Conservation (phyloP, 1,140 invertebrate genomes). For the Scaptodrosophila lebanonensis region DNA sequence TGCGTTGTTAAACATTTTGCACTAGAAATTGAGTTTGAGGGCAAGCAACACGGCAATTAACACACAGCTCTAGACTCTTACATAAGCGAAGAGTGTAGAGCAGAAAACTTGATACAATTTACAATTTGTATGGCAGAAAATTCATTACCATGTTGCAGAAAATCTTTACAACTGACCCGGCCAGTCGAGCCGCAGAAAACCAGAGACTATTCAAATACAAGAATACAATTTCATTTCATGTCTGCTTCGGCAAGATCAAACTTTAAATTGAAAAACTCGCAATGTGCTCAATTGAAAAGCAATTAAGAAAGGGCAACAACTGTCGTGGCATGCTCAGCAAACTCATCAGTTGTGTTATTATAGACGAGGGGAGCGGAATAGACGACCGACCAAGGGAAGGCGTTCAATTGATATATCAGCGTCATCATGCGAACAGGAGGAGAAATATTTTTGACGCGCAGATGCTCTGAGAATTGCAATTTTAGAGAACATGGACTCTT, state of each 20-base stretch:
- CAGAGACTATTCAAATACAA: conserved; percentile 4
- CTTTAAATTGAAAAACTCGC: conserved; percentile 37
- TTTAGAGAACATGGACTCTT: conserved; percentile 3
- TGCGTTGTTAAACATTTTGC: conserved; percentile 38
- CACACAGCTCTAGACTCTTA: conserved; percentile 28
- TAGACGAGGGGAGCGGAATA: too few relatives aligned
- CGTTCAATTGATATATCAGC: too few relatives aligned
- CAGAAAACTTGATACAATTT: conserved; percentile 4
- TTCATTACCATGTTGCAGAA: not conserved
- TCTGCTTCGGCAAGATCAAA: not conserved
- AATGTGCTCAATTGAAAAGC: conserved; percentile 33
- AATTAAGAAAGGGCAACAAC: conserved; percentile 17
- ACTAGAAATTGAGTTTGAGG: conserved; percentile 20
- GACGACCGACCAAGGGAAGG: too few relatives aligned
- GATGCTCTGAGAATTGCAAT: conserved; percentile 11
- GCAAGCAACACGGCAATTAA: conserved; percentile 44
- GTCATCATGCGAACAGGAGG: not conserved
- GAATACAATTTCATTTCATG: too few relatives aligned
- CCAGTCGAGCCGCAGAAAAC: too few relatives aligned
- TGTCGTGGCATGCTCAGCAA: too few relatives aligned
- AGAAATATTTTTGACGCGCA: not conserved
- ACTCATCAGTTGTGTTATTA: too few relatives aligned
- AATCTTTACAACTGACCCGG: not conserved
- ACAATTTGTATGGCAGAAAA: conserved; percentile 13
- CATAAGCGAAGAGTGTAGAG: too few relatives aligned